Evolutionary conservation across 2,113 vertebrate species (phyloP), one percentile per base, ranked within the genome.

Genomic region (Dromas ardeola): DNA sequence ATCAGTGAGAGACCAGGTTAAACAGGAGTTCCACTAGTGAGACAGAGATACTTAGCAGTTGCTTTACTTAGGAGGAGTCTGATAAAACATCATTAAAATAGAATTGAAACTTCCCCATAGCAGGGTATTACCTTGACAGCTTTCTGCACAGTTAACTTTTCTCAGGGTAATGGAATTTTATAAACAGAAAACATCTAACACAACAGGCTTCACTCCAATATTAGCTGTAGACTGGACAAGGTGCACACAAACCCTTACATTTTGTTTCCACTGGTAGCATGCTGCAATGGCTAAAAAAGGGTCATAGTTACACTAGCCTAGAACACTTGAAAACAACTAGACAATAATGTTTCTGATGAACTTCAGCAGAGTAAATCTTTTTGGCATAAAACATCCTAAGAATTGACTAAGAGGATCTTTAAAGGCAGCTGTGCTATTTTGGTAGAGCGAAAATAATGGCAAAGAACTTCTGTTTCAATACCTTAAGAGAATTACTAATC

Each of bases 351-450:
- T 13, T 58, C 71, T 42, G 40, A 70, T 3, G 5, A 70, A 40
- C 26, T 30, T 32, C 34, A 70, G 38, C 27, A 84, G 15, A 58
- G 19, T 20, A 58, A 63, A 36, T 65, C 15, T 47, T 62, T 85
- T 47, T 45, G 52, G 40, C 34, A 65, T 34, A 36, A 56, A 69
- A 14, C 18, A 40, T 11, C 20, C 13, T 32, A 83, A 23, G 26
- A 69, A 76, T 3, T 20, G n/a, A 53, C 15, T n/a, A 29, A 59
- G 52, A 0, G 0, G 67, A 58, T 36, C 20, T 69, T 83, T 74
- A 71, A 79, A 67, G 59, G 25, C 42, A 96, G 45, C 34, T 52
- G 13, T 22, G 45, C 9, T 59, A 9, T 22, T 32, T 43, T 26
- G 20, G 30, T 27, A 34, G 34, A 59, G 11, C 2, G 0, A 69